A percentile compares a stretch with the other conserved stretches of the same genome.
These are phyloP conservation scores for Drosophila pallidifrons DNA, from an alignment of 1,140 invertebrate species.

Conservation along the genomic window DNA sequence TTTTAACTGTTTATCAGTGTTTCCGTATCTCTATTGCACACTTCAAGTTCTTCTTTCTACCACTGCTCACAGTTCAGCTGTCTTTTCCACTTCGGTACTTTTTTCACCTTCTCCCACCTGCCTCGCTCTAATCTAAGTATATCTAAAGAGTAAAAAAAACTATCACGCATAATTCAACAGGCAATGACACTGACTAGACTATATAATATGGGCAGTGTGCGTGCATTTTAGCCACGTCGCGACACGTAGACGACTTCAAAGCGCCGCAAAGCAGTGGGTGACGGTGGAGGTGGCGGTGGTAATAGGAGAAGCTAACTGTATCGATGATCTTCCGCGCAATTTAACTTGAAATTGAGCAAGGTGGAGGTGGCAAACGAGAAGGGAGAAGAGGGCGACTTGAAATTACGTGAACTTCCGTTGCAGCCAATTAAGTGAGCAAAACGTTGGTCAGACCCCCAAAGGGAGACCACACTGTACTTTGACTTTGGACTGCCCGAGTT, in stretches of 20 bases:
- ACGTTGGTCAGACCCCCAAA: conserved; percentile 30
- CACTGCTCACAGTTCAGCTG: not conserved
- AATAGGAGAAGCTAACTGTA: conserved; percentile 13
- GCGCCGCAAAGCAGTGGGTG: not conserved
- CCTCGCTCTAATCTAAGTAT: not conserved
- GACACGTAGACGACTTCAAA: conserved; percentile 22
- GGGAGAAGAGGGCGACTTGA: conserved; percentile 42
- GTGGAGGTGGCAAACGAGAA: conserved; percentile 34
- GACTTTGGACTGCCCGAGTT: not conserved
- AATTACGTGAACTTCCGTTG: conserved; percentile 75
- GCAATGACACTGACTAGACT: conserved; percentile 33
- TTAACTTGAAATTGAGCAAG: conserved; percentile 47
- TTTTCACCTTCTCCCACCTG: conserved; percentile 10
- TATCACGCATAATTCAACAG: conserved; percentile 40
- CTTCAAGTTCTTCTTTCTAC: not conserved
- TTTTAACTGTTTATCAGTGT: not conserved
- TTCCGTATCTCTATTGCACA: not conserved
- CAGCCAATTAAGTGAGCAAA: conserved; percentile 69
- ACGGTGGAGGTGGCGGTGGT: not conserved
- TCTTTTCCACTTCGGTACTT: not conserved
- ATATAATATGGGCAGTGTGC: not conserved
- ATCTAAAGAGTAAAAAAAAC: not conserved
- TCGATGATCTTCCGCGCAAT: conserved; percentile 67
- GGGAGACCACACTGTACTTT: too few species aligned
- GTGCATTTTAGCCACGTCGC: conserved; percentile 2